phyloP scores from a whole-genome alignment of 2,797 vertebrate species.

The Diplodus puntazzo region DNA sequence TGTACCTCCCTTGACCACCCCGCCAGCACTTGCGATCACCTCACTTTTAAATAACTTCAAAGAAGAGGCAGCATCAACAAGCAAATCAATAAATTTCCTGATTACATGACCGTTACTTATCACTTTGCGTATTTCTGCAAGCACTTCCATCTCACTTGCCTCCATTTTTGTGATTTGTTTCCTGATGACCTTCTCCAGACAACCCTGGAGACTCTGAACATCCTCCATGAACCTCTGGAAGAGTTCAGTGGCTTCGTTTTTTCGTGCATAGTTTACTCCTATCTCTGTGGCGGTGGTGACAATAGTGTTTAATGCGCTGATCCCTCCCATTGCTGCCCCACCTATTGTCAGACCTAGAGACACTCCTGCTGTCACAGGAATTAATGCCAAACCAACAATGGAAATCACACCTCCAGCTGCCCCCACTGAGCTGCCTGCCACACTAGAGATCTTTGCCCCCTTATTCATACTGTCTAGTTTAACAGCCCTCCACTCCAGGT shows the following conservation, averaged over 20 bases:
- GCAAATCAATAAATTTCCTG: too few species aligned
- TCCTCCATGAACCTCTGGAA: constrained; percentile 77
- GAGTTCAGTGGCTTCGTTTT: constrained; percentile 54
- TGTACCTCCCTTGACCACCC: constrained; percentile 56
- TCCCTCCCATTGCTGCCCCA: constrained; percentile 68
- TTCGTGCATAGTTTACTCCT: constrained; percentile 62
- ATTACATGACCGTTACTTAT: neutral
- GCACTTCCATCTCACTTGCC: rapidly evolving
- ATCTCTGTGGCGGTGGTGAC: constrained; percentile 74
- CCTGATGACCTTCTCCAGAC: constrained; percentile 48
- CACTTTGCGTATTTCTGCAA: too few species aligned
- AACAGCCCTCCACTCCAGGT: constrained; percentile 76
- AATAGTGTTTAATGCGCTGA: constrained; percentile 66
- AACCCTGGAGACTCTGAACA: constrained; percentile 56
- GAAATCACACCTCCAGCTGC: constrained; percentile 73
- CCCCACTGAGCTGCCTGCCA: constrained; percentile 83
- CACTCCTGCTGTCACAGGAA: constrained; percentile 76
- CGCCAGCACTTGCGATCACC: neutral
- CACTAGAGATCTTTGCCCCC: constrained; percentile 82
- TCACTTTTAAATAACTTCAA: neutral
- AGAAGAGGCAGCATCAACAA: too few species aligned
- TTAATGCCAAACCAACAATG: constrained; percentile 80
- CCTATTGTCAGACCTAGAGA: constrained; percentile 73
- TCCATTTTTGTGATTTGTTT: neutral
- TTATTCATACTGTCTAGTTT: constrained; percentile 79